Base-by-base conservation (phyloP, 2,888 invertebrate genomes). In the Heliconius cydno region DNA sequence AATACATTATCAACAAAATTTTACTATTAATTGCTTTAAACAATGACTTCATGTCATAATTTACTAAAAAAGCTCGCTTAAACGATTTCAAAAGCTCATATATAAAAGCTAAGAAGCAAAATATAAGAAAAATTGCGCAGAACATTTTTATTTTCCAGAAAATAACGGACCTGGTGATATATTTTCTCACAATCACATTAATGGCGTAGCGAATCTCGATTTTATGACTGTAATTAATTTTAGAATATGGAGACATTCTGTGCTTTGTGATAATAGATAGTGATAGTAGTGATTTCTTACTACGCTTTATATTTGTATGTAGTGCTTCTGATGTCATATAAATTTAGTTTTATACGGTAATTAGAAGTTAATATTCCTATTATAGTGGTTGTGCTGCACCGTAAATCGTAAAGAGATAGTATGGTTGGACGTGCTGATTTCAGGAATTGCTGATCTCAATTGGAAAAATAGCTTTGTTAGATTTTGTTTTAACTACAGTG, bases 151-250 rank as follows among this genome's bases (percentile, higher is more conserved):
- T 77, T 77, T 63, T 70, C 68, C n/a, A 60, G 63, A 70, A 74
- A 25, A 79, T 70, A 79, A 77, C 63, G 57, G 70, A 76, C 30
- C 30, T 68, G 67, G 68, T 65, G 76, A 81, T 70, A 80, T 80
- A 80, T 77, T 79, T 78, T 72, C 75, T 76, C 46, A 78, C 78
- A 80, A 78, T 76, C 80, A 76, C 79, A 74, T 77, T 79, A 81
- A 79, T 79, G 74, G 71, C 41, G 71, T 65, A 71, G n/a, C 34
- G 34, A 34, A 68, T 67, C 66, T 80, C 77, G 75, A 80, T 80
- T 82, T 80, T 82, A 82, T 80, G 77, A 77, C 46, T 71, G 82
- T 80, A 80, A 82, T 82, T 82, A 82, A 82, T 80, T 82, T 80
- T 63, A 63, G 77, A 82, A 75, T 82, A 80, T 82, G 82, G 79